Evolutionary conservation across 2,888 invertebrate species (phyloP).

Genomic region (Trachelus troglodyta): DNA sequence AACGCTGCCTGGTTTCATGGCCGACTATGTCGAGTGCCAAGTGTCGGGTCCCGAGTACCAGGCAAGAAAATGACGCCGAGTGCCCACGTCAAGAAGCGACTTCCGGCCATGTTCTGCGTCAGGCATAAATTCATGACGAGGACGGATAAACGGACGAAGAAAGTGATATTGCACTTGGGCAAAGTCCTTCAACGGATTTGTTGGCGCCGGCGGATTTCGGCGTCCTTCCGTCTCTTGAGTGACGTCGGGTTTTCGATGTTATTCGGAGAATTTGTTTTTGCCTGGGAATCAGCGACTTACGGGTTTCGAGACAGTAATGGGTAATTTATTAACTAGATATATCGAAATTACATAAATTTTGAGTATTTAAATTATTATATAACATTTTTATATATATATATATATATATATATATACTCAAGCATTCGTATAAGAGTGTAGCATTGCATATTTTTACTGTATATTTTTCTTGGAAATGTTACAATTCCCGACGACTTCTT

Average conservation of each 20-base stretch:
- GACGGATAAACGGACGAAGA: conserved; percentile 25
- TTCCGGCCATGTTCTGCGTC: conserved; percentile 46
- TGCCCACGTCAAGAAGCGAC: conserved; percentile 40
- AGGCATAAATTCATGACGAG: conserved; percentile 24
- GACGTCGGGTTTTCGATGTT: conserved; percentile 26
- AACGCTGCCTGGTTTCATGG: not conserved
- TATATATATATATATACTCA: too few relatives aligned
- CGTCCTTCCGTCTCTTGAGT: conserved; percentile 27
- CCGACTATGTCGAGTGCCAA: conserved; percentile 26
- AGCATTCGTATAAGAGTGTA: not conserved
- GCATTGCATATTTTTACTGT: not conserved
- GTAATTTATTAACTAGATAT: not conserved
- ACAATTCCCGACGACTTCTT: not conserved
- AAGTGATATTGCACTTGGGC: conserved; percentile 27
- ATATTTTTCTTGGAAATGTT: not conserved
- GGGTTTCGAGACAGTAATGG: not conserved
- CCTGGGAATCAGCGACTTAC: not conserved
- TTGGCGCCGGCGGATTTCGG: conserved; percentile 41
- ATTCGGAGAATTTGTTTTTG: not conserved
- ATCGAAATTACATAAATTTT: not conserved
- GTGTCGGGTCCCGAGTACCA: not conserved
- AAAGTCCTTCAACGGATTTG: conserved; percentile 41
- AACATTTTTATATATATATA: not conserved
- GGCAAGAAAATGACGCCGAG: not conserved
- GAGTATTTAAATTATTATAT: not conserved